Percentiles rank a stretch among this genome's conserved stretches.
These are phyloP conservation scores for Polymixis lichenea DNA, from an alignment of 2,888 invertebrate species.

Conservation along the genomic window DNA sequence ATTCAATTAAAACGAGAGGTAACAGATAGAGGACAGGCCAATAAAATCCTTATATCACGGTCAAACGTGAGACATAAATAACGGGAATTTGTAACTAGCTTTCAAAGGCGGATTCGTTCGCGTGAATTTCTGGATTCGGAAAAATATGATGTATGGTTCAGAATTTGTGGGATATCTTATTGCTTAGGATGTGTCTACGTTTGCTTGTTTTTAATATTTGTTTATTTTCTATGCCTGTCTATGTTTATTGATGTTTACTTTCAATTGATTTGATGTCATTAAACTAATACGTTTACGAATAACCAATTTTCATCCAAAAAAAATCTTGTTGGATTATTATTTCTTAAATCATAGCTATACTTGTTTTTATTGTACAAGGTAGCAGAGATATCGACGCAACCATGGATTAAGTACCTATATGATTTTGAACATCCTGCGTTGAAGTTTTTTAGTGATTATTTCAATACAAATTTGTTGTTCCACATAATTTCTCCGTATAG, in stretches of 20 bases:
- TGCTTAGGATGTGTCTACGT: conserved; percentile 16
- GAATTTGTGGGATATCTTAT: conserved; percentile 70
- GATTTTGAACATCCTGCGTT: too few relatives aligned
- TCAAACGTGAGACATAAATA: conserved; percentile 81
- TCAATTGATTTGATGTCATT: not conserved
- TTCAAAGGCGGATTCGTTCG: conserved; percentile 42
- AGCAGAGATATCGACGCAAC: too few relatives aligned
- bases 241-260: not conserved
- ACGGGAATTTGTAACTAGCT: conserved; percentile 65
- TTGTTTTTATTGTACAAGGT: not conserved
- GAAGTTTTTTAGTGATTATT: too few relatives aligned
- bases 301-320: too few relatives aligned
- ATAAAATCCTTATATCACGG: conserved; percentile 82
- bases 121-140: conserved; percentile 51
- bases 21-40: conserved; percentile 69
- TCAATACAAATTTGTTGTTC: too few relatives aligned
- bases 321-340: not conserved
- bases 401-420: too few relatives aligned
- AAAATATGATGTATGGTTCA: conserved; percentile 68
- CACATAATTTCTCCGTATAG: too few relatives aligned
- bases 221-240: not conserved
- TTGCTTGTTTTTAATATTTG: conserved; percentile 1
- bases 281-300: not conserved
- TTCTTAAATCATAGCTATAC: not conserved
- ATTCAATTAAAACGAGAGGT: conserved; percentile 81